Percentiles rank a stretch among this genome's conserved stretches.
Evolutionary conservation across 2,113 vertebrate genomes (phyloP).

Genomic region (Rissa tridactyla): DNA sequence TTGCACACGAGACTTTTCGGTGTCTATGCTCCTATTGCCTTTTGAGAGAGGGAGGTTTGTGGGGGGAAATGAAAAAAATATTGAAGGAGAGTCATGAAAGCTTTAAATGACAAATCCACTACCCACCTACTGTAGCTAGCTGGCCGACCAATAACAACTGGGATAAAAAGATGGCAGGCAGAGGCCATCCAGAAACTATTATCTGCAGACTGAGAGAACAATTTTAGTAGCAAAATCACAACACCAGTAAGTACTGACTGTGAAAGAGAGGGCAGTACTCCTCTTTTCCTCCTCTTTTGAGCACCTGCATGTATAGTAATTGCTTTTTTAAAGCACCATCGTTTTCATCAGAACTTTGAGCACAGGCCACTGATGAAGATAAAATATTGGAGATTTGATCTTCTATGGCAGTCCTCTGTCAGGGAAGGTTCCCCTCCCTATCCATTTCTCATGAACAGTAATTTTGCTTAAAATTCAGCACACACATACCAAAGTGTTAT

Average conservation of each 20-base stretch:
- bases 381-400: background rate
- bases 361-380: background rate
- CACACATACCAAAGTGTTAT: background rate
- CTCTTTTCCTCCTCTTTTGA: background rate
- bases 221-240: background rate
- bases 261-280: background rate
- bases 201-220: background rate
- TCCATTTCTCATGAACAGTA: background rate
- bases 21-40: rapidly evolving
- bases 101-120: background rate
- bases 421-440: background rate
- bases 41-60: background rate
- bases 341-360: background rate
- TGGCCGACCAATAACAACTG: background rate
- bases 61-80: background rate
- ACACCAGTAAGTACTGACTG: background rate
- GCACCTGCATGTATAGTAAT: background rate
- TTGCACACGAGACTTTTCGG: background rate
- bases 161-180: background rate
- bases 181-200: background rate
- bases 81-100: background rate
- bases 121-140: background rate
- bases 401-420: background rate
- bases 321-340: background rate
- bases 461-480: conserved; percentile 9